Base-by-base conservation (phyloP, 2,113 vertebrate species). In the Peromyscus californicus region DNA sequence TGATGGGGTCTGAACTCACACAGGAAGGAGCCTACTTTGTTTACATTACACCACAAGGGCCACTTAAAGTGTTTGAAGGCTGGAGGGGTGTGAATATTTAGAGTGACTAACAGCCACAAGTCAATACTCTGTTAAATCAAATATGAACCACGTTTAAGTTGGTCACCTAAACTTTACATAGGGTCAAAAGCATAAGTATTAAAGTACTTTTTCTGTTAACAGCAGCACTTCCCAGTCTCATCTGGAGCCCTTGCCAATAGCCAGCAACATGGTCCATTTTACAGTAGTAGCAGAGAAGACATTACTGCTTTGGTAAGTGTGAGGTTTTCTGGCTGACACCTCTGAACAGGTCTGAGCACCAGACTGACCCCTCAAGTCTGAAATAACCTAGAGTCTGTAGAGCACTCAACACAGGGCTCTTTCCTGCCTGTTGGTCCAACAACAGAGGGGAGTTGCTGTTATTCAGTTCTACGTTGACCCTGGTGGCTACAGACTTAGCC, bases 141-240 rank as follows among this genome's bases (percentile, higher is more conserved):
- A 69, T 94, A 92, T 74, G 36, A 92, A 92, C 95, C 22, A 88
- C 76, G 95, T 96, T 93, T 84, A 93, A 94, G 69, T 75, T 92
- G 74, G 36, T 36, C 80, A 80, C 54, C 63, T 93, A 92, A 88
- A 96, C 93, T 97, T 96, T 48, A 97, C n/a, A 96, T 96, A 74
- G 45, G 12, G 48, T 93, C 84, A 97, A 96, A 95, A 90, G n/a
- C 36, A 96, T 89, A 96, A 95, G 95, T 95, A 97, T 85, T 88
- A 80, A 92, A 96, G 42, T 59, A 61, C 70, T 76, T 92, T 91
- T 94, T 97, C 75, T 95, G 51, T 89, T 97, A 70, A 97, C n/a
- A 96, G 79, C 24, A 90, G 74, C 33, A 9, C 84, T 96, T 95
- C 54, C 54, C 54, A 54, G 54, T 54, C 22, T 96, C 94, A 72